phyloP scores from a whole-genome alignment of 2,888 invertebrate genomes.

The Zygaena filipendulae region DNA sequence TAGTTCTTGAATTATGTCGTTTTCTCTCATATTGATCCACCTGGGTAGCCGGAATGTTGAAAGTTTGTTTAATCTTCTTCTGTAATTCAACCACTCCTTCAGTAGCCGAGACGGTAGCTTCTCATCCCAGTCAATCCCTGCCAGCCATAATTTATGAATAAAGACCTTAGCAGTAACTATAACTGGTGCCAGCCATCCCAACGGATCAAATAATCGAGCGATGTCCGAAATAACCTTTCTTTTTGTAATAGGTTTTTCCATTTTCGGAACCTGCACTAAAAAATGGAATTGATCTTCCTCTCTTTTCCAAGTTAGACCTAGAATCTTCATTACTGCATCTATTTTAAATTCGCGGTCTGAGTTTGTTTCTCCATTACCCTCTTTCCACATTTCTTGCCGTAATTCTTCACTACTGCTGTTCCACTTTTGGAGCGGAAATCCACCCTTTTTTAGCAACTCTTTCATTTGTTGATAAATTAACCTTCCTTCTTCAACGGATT shows the following conservation, averaged over 20 bases:
- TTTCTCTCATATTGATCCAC: constrained; percentile 9
- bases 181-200: constrained; percentile 23
- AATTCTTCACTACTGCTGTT: constrained; percentile 16
- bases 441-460: constrained; percentile 19
- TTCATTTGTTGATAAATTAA: constrained; percentile 18
- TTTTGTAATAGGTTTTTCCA: constrained; percentile 20
- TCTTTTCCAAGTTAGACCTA: constrained; percentile 23
- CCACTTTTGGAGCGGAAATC: constrained; percentile 25
- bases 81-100: constrained; percentile 17
- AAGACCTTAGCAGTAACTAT: constrained; percentile 22
- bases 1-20: constrained; percentile 11
- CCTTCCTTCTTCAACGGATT: constrained; percentile 16
- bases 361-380: constrained; percentile 1
- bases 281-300: constrained; percentile 19
- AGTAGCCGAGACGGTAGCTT: constrained; percentile 12
- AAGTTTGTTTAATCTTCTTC: constrained; percentile 8
- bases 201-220: constrained; percentile 21
- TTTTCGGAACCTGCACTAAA: constrained; percentile 14
- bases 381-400: constrained; percentile 5
- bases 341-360: constrained; percentile 11
- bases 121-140: constrained; percentile 22
- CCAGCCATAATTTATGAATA: constrained; percentile 24
- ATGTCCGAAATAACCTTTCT: constrained; percentile 23
- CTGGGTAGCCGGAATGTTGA: constrained; percentile 10
- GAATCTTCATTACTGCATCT: constrained; percentile 18